Conservation (phyloP, 2,888 invertebrate species). For the Trissonchulus sp. region DNA sequence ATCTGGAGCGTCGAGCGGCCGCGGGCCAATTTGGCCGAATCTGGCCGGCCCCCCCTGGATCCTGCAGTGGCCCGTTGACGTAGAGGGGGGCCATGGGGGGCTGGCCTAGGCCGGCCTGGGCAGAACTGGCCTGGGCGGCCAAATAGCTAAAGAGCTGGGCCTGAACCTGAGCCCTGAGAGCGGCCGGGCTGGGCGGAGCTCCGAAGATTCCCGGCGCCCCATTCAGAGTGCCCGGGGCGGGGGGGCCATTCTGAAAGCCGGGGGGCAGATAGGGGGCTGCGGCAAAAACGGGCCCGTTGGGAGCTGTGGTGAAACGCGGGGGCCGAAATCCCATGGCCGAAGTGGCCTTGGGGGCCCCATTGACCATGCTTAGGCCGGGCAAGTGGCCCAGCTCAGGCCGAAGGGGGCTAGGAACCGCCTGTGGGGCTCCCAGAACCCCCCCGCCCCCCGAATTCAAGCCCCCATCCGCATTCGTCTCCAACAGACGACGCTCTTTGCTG, state of each 20-base stretch:
- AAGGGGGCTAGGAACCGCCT: neutral
- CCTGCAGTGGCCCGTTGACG: no score
- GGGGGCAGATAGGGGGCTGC: neutral
- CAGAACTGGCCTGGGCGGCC: neutral
- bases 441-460: neutral
- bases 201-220: no score
- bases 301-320: neutral
- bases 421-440: no score
- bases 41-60: neutral
- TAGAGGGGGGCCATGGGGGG: neutral
- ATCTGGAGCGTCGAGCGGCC: slow-evolving; percentile 18
- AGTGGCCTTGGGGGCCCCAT: neutral
- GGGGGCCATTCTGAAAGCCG: slow-evolving; percentile 3
- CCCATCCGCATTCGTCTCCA: neutral
- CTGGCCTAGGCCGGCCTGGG: neutral
- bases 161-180: no score
- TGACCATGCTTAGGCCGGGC: neutral
- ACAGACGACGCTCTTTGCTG: neutral
- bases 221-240: no score
- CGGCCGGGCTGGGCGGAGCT: no score
- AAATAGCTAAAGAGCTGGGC: no score
- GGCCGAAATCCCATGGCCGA: neutral
- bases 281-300: neutral
- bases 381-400: neutral
- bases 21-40: neutral